Evolutionary conservation across 2,113 vertebrate genomes (phyloP), one percentile per base, ranked within the genome.

Genomic region (Pachypanchax playfairii): DNA sequence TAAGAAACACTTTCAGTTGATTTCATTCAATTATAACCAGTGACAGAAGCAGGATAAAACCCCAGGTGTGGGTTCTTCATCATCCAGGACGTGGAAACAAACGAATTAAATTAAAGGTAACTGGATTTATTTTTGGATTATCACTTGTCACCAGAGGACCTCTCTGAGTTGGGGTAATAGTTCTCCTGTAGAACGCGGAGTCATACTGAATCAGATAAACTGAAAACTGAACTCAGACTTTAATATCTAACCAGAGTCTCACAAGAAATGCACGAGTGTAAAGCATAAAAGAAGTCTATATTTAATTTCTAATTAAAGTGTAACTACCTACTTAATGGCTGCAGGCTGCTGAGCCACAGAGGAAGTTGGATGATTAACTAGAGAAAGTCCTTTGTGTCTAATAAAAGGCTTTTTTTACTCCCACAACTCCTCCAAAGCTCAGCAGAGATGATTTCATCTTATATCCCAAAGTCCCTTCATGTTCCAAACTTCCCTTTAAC

Each of bases 281-380:
- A 35, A 36, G 6, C 20, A 47, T 28, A 46, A 29, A 1, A 38
- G 25, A 29, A 2, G 17, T 59, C 17, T 25, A 21, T 7, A 58
- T 38, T 35, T 41, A 58, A 36, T 35, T 10, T 24, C 6, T 21
- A 50, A 20, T 39, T 42, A 28, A 48, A 26, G 24, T 54, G 43
- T 25, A 35, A 18, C 2, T 17, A 4, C 3, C 7, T 52, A n/a
- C 22, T 8, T 24, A 13, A 41, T 43, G 14, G 18, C 24, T 20
- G 33, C 41, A 60, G 43, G 18, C 21, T 26, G 55, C 29, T 60
- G 22, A 60, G 21, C 5, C 28, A 53, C 3, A 39, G 3, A 73
- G 20, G 22, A 50, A 28, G 46, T 7, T 18, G 9, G 13, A 49
- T 43, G 42, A 59, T 26, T 63, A 29, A 25, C 18, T 4, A 28